Evolutionary conservation across 2,888 invertebrate genomes (phyloP).

Genomic region (Oconnorella tubifera): DNA sequence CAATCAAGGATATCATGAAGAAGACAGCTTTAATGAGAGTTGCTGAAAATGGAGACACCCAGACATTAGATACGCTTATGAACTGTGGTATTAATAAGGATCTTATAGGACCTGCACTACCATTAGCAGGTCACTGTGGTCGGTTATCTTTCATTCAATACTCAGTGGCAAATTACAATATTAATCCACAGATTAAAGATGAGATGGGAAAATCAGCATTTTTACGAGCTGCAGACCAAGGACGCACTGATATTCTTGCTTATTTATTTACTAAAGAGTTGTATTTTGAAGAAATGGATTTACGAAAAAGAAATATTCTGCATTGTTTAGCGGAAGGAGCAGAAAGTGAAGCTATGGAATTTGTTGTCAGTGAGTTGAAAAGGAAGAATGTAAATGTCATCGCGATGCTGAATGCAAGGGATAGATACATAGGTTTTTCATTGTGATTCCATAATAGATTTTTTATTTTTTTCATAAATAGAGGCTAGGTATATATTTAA

Average conservation of each 20-base stretch:
- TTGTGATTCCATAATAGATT: no score
- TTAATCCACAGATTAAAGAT: slow-evolving; percentile 10
- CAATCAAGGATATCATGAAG: slow-evolving; percentile 11
- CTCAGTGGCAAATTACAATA: slow-evolving; percentile 4
- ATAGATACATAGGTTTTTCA: slow-evolving; percentile 18
- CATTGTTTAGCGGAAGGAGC: slow-evolving; percentile 86
- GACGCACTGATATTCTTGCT: slow-evolving; percentile 9
- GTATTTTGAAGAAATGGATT: slow-evolving; percentile 13
- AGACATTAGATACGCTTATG: slow-evolving; percentile 7
- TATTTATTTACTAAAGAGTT: slow-evolving; percentile 10
- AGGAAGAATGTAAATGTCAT: not conserved
- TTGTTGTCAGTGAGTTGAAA: slow-evolving; percentile 21
- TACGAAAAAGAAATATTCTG: slow-evolving; percentile 59
- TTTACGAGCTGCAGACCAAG: slow-evolving; percentile 10
- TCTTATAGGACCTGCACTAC: slow-evolving; percentile 3
- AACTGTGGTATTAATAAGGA: slow-evolving; percentile 8
- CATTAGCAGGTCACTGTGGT: slow-evolving; percentile 14
- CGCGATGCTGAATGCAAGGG: slow-evolving; percentile 12
- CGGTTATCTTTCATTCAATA: slow-evolving; percentile 1
- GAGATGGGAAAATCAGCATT: slow-evolving; percentile 7
- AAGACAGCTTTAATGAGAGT: slow-evolving; percentile 12
- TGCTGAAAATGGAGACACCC: slow-evolving; percentile 14
- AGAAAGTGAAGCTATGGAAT: slow-evolving; percentile 62
- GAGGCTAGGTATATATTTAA: no score
- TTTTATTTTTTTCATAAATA: no score